Percentiles rank a stretch among this genome's conserved stretches.
Conservation (phyloP, 1,140 invertebrate species). For the Drosophila littoralis region DNA sequence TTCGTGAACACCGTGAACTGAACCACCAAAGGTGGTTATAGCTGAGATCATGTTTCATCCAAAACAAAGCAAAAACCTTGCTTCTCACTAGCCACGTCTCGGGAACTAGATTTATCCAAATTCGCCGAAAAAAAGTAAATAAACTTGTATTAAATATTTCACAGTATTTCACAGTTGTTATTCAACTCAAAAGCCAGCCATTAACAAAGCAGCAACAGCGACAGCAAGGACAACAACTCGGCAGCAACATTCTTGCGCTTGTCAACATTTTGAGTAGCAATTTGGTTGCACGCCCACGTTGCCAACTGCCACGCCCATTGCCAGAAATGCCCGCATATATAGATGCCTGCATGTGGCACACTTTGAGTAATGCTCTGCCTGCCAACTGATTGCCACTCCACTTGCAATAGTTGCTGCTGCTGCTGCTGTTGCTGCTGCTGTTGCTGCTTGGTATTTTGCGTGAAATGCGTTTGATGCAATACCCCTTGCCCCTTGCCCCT, state of each 20-base stretch:
- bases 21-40: no score
- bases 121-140: no score
- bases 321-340: constrained; percentile 9
- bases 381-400: constrained; percentile 37
- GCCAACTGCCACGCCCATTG: background rate
- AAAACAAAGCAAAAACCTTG: no score
- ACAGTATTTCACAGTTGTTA: background rate
- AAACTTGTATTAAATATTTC: background rate
- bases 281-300: constrained; percentile 14
- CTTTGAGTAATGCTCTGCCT: constrained; percentile 41
- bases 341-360: constrained; percentile 31
- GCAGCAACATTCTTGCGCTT: constrained; percentile 38
- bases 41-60: no score
- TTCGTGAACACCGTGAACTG: no score
- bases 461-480: constrained; percentile 33
- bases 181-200: background rate
- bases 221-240: constrained; percentile 5
- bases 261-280: constrained; percentile 55
- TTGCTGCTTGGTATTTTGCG: constrained; percentile 17
- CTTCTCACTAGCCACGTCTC: no score
- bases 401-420: constrained; percentile 34
- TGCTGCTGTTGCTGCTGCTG: constrained; percentile 1
- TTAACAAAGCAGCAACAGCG: constrained; percentile 12
- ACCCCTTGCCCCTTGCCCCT: background rate
- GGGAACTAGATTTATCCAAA: no score